Conservation (phyloP, 1,140 invertebrate species). For the Elymnias hypermnestra region DNA sequence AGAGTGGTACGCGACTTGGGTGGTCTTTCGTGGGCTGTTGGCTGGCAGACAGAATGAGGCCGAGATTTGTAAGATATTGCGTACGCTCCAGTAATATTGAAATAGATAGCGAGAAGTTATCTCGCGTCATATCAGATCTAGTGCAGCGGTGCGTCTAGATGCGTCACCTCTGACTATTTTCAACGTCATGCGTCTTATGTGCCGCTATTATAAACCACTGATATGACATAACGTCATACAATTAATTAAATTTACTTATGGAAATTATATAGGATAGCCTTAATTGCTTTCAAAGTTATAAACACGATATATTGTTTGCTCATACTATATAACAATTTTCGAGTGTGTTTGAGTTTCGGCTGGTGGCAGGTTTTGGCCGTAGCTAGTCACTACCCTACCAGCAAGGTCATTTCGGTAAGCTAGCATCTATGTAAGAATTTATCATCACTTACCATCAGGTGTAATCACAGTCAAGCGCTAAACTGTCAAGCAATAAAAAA, state of each 20-base stretch:
- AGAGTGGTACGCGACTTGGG: constrained; percentile 57
- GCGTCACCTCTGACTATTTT: constrained; percentile 46
- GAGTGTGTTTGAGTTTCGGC: no score
- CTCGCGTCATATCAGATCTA: constrained; percentile 59
- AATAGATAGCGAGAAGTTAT: constrained; percentile 67
- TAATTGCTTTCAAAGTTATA: no score
- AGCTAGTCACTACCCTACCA: no score
- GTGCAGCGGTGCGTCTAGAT: constrained; percentile 55
- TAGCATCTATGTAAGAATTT: no score
- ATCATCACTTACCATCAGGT: no score
- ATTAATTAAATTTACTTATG: constrained; percentile 5
- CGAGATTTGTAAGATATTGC: constrained; percentile 63
- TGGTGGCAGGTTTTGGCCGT: no score
- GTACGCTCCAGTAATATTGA: constrained; percentile 55
- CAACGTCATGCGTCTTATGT: constrained; percentile 31
- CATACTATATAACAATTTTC: no score
- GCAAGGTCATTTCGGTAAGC: no score
- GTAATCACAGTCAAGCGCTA: no score
- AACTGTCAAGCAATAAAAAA: no score
- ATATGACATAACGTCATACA: constrained; percentile 17
- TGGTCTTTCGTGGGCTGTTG: constrained; percentile 51
- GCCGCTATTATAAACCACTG: constrained; percentile 24
- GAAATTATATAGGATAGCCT: no score
- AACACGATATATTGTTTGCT: no score
- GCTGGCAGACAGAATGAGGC: constrained; percentile 51